Evolutionary conservation across 2,797 vertebrate genomes (phyloP).

Genomic region (Cyprinella venusta): DNA sequence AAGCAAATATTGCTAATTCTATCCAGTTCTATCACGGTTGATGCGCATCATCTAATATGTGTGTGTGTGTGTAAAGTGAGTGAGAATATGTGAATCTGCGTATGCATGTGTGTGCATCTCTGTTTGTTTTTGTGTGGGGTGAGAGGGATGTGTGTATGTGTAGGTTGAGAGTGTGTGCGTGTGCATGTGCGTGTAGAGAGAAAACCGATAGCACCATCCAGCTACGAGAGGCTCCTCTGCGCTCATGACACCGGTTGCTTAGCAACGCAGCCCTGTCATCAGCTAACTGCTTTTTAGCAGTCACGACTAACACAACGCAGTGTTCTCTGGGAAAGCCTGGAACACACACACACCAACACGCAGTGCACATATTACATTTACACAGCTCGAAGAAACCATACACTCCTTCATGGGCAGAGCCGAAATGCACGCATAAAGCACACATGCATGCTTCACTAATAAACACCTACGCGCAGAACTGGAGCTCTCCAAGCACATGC

Average conservation of each 20-base stretch:
- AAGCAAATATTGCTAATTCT: not conserved
- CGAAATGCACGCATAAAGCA: not conserved
- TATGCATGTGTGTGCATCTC: slow-evolving; percentile 17
- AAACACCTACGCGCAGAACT: slow-evolving; percentile 24
- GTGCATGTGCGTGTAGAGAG: slow-evolving; percentile 52
- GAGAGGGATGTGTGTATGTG: slow-evolving; percentile 41
- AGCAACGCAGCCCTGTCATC: slow-evolving; percentile 89
- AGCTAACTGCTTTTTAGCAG: slow-evolving; percentile 89
- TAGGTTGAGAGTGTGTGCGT: slow-evolving; percentile 46
- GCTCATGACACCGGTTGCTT: slow-evolving; percentile 83
- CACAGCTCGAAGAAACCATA: slow-evolving; percentile 47
- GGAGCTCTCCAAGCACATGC: slow-evolving; percentile 35
- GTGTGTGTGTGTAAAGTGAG: not conserved
- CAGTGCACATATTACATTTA: slow-evolving; percentile 60
- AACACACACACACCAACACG: slow-evolving; percentile 72
- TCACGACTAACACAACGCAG: slow-evolving; percentile 90
- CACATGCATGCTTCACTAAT: slow-evolving; percentile 34
- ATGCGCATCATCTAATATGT: not conserved
- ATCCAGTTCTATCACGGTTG: not conserved
- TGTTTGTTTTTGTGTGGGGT: slow-evolving; percentile 53
- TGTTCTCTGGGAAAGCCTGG: slow-evolving; percentile 72
- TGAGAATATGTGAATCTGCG: slow-evolving; percentile 1
- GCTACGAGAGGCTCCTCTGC: slow-evolving; percentile 81
- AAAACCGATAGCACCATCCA: slow-evolving; percentile 74
- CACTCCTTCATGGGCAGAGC: slow-evolving; percentile 14